Evolutionary conservation across 2,113 vertebrate genomes (phyloP), one percentile per base, ranked within the genome.

Genomic region (Diglossa brunneiventris): DNA sequence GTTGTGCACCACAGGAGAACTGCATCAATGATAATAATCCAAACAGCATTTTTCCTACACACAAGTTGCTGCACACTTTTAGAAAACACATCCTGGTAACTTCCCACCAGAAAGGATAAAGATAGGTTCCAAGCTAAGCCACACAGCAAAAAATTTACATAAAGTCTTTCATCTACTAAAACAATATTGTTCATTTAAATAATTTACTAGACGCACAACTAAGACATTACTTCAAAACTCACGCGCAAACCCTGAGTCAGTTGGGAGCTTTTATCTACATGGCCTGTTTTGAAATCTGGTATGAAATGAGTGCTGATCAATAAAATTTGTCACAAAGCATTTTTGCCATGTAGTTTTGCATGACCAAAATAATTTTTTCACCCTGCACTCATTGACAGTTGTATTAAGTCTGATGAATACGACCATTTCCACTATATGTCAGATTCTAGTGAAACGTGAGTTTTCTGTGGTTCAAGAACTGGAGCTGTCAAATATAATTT

Each of bases 191-290:
- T 68, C 16, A 50, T 64, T 89, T 80, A 80, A 91, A 53, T 7
- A 6, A 53, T 50, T 76, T 77, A 59, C 68, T 50, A 73, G 13
- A 30, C 39, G 4, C 64, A 56, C 27, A 83, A 46, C 6, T 20
- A 67, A 58, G 39, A 67, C 6, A 6, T 22, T 20, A 26, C 67
- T 86, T 79, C 39, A 75, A 82, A 85, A 83, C 15, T 49, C 6
- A 1, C 5, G 30, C 0, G 0, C 21, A 83, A 53, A 72, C 13
- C 39, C 20, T 1, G 7, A 83, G n/a, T 10, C 7, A 83, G 76
- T 4, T 50, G 23, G 18, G 23, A 91, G 30, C 28, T 67, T 73
- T 64, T 39, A 31, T 2, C 10, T 44, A 19, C 24, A 31, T 15
- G 13, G 15, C 12, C 56, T 72, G 14, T 72, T 83, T 68, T 92